Evolutionary conservation across 2,888 invertebrate species (phyloP), one percentile per base, ranked within the genome.

Genomic region (Sycophila texana): DNA sequence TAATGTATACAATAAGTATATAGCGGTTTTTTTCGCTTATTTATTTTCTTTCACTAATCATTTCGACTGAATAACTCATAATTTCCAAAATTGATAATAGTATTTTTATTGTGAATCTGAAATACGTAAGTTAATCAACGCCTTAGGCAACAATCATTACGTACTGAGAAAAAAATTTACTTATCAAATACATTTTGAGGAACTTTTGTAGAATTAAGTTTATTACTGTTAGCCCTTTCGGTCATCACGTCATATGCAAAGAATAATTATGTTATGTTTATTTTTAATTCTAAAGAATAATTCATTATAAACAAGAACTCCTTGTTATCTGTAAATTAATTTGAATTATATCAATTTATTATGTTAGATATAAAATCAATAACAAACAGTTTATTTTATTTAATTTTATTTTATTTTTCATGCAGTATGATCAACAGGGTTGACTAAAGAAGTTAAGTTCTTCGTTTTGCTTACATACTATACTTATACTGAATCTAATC

Each of bases 21-120:
- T 70, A 68, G 20, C 68, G 16, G n/a, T 22, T 51, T 70, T 20
- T 60, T 63, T 75, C 58, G 20, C 58, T 74, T 66, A 66, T 66
- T 76, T 76, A 73, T 77, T 77, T 80, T 73, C 22, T 70, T 61
- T 57, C 14, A 26, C 55, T 73, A 47, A 77, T 22, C 73, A 39
- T 72, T 74, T 53, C 20, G 72, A 79, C 72, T 73, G 73, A 73
- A 71, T 39, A 61, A 79, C 20, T 66, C 66, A 47, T 65, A 16
- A 20, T 67, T 63, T 49, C 4, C 26, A 7, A 57, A 68, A 70
- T 53, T 71, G 51, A 13, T 65, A 10, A 66, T 79, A 65, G 12
- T 5, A 68, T 53, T n/a, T 68, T 63, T 58, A 63, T 75, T 71
- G 58, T 79, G 10, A 10, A 39, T 39, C 63, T 66, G 30, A 58